These are phyloP conservation scores for Petromus typicus DNA, from an alignment of 2,113 vertebrate species.

Conservation along the genomic window DNA sequence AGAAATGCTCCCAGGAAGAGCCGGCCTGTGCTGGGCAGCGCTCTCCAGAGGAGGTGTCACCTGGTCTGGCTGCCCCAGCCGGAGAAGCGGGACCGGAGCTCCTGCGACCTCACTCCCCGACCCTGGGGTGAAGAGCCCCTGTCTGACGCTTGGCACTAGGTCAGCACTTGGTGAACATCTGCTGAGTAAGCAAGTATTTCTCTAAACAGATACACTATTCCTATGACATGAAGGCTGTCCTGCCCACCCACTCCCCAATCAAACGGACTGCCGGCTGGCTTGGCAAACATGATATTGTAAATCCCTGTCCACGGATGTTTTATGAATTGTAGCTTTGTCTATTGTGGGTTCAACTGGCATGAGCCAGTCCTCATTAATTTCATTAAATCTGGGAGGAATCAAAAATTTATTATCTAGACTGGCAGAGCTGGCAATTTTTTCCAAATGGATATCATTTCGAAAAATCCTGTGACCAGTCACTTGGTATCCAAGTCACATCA, in stretches of 20 bases:
- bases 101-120: rapidly evolving
- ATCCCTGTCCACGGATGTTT: background rate
- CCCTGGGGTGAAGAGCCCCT: background rate
- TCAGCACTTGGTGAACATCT: background rate
- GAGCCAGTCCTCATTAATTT: background rate
- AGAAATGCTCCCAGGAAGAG: background rate
- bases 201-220: background rate
- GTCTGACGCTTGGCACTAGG: background rate
- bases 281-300: slow-evolving; percentile 3
- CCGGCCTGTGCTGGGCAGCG: background rate
- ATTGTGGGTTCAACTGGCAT: background rate
- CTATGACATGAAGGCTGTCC: background rate
- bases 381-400: background rate
- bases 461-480: background rate
- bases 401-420: slow-evolving; percentile 36
- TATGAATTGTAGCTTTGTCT: background rate
- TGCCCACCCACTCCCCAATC: background rate
- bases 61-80: background rate
- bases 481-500: background rate
- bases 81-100: background rate
- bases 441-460: background rate
- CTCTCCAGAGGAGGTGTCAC: background rate
- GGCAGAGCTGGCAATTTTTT: background rate
- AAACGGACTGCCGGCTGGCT: slow-evolving; percentile 1
- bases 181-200: background rate